Evolutionary conservation across 2,797 vertebrate species (phyloP).

Genomic region (Coccyzus lansbergi): DNA sequence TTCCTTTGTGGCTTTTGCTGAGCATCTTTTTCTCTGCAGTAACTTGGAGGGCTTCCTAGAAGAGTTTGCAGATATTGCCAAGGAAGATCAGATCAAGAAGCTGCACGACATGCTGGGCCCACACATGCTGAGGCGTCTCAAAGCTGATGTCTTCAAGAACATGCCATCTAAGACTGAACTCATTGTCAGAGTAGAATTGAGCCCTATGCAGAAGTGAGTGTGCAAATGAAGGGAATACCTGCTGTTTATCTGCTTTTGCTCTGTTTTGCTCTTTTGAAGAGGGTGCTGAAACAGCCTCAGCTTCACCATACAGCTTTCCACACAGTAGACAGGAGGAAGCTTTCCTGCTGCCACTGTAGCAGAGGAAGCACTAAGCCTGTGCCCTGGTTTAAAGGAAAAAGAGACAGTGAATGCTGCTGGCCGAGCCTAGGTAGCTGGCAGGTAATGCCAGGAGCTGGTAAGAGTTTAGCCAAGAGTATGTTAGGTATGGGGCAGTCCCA

Average conservation of each 20-base stretch:
- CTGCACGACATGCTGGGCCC: slow-evolving; percentile 98
- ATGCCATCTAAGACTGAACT: slow-evolving; percentile 99
- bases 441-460: neutral
- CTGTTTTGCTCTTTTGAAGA: neutral
- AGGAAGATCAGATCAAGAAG: slow-evolving; percentile 99
- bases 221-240: neutral
- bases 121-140: slow-evolving; percentile 96
- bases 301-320: neutral
- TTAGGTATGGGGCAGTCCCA: neutral
- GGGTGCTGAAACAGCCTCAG: neutral
- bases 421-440: neutral
- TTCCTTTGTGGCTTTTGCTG: neutral
- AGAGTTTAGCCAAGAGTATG: neutral
- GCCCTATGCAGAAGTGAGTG: slow-evolving; percentile 97
- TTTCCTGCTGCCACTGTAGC: neutral
- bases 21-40: slow-evolving; percentile 74
- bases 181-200: slow-evolving; percentile 95
- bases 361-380: neutral
- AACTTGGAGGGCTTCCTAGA: slow-evolving; percentile 97
- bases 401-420: neutral
- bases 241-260: neutral
- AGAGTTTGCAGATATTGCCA: slow-evolving; percentile 98
- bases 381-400: neutral
- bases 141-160: slow-evolving; percentile 98
- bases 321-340: neutral